Evolutionary conservation across 2,888 invertebrate species (phyloP).

Genomic region (Colostygia pectinataria): DNA sequence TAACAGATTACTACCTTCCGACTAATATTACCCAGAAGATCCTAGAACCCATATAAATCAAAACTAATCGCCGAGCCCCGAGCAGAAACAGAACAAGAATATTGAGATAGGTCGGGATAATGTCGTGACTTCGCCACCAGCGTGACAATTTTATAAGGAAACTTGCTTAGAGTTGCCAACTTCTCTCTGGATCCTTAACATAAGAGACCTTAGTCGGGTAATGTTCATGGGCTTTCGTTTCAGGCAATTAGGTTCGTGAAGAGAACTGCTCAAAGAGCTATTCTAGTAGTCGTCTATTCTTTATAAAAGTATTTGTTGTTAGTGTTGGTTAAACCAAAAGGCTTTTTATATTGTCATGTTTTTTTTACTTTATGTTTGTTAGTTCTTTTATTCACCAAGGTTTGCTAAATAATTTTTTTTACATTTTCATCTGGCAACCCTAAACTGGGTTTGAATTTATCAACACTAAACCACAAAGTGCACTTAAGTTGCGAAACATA

Average conservation of each 20-base stretch:
- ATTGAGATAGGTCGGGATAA: conserved; percentile 28
- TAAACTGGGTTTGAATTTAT: conserved; percentile 27
- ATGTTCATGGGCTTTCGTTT: too few species aligned
- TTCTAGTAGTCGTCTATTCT: too few species aligned
- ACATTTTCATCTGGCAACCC: conserved; percentile 6
- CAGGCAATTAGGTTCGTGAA: too few species aligned
- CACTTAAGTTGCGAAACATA: conserved; percentile 34
- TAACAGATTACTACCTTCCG: background rate
- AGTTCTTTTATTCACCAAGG: background rate
- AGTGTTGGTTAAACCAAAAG: too few species aligned
- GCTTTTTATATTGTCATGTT: too few species aligned
- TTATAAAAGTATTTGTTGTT: too few species aligned
- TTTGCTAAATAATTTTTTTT: conserved; percentile 5
- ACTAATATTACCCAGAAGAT: conserved; percentile 11
- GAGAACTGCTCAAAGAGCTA: too few species aligned
- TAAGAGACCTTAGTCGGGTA: too few species aligned
- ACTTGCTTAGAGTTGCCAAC: background rate
- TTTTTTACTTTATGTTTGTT: too few species aligned
- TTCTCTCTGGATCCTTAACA: too few species aligned
- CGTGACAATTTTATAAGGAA: conserved; percentile 34
- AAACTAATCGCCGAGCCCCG: conserved; percentile 12
- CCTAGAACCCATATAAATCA: conserved; percentile 13
- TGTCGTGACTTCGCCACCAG: conserved; percentile 23
- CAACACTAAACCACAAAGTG: conserved; percentile 34
- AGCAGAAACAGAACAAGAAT: conserved; percentile 13